Conservation (phyloP, 1,140 invertebrate species). For the Orius insidiosus region DNA sequence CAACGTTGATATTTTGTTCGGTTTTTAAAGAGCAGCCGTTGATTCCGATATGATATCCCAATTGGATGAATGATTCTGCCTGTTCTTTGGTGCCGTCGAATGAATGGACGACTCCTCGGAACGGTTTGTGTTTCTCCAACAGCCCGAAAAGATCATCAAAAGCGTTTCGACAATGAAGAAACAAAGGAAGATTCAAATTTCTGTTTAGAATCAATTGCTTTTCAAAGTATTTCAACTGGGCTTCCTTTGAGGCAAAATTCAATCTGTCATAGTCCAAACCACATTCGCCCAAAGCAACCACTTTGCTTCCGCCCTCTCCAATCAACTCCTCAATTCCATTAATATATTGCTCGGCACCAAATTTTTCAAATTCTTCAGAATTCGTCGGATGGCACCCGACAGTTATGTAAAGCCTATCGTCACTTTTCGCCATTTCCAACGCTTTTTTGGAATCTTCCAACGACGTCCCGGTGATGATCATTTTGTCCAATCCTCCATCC, state of each 20-base stretch:
- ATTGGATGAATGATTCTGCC: constrained; percentile 53
- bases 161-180: constrained; percentile 81
- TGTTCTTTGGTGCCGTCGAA: constrained; percentile 80
- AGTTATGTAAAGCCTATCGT: constrained; percentile 65
- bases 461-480: constrained; percentile 78
- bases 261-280: constrained; percentile 86
- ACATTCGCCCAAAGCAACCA: constrained; percentile 85
- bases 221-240: constrained; percentile 78
- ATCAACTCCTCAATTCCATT: constrained; percentile 46
- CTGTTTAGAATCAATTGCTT: constrained; percentile 64
- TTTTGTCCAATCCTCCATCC: constrained; percentile 60
- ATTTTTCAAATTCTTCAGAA: constrained; percentile 64
- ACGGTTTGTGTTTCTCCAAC: not conserved
- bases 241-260: constrained; percentile 72
- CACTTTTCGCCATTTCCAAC: constrained; percentile 48
- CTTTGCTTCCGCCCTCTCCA: constrained; percentile 49
- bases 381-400: constrained; percentile 90
- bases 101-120: constrained; percentile 81
- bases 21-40: constrained; percentile 94
- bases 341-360: constrained; percentile 55
- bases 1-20: constrained; percentile 65
- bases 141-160: constrained; percentile 28
- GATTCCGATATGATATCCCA: constrained; percentile 77
- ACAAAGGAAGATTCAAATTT: constrained; percentile 65
- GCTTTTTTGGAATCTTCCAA: constrained; percentile 60